These are phyloP conservation scores for Aegotheles bennettii DNA, from an alignment of 2,113 vertebrate species.

Conservation along the genomic window DNA sequence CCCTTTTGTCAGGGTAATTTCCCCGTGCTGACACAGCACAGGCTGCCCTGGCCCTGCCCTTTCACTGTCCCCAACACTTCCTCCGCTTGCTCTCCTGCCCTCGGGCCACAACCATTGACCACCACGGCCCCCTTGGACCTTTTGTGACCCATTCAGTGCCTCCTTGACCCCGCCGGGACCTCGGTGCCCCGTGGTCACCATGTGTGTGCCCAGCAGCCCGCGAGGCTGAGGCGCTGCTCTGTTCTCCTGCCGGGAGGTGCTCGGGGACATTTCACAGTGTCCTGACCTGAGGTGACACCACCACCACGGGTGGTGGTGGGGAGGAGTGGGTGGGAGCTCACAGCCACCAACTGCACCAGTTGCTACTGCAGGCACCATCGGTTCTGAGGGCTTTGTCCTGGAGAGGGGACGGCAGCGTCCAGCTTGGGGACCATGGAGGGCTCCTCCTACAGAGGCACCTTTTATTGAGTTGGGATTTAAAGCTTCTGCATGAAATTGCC, in stretches of 20 bases:
- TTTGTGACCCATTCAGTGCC: constrained; percentile 68
- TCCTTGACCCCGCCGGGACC: constrained; percentile 68
- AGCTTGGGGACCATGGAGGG: neutral
- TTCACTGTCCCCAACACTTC: neutral
- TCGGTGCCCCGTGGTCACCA: constrained; percentile 37
- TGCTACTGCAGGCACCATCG: neutral
- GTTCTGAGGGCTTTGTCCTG: constrained; percentile 6
- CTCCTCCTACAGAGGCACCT: neutral
- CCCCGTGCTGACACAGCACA: constrained; percentile 47
- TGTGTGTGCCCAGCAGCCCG: constrained; percentile 60
- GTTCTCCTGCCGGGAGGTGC: neutral
- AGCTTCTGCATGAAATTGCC: fast-evolving
- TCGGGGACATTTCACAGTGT: neutral
- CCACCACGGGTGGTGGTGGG: neutral
- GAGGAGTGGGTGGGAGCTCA: neutral
- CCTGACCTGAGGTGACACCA: constrained; percentile 18
- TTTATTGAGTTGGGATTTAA: neutral
- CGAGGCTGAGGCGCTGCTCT: neutral
- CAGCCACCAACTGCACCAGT: neutral
- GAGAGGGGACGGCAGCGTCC: neutral
- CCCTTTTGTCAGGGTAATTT: constrained; percentile 51
- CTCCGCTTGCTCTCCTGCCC: neutral
- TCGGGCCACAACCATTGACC: constrained; percentile 70
- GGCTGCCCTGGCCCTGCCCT: constrained; percentile 63
- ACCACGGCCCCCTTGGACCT: constrained; percentile 54